Percentiles rank a stretch among this genome's conserved stretches.
These are phyloP conservation scores for Antechinus flavipes DNA, from an alignment of 2,113 vertebrate genomes.

Conservation along the genomic window DNA sequence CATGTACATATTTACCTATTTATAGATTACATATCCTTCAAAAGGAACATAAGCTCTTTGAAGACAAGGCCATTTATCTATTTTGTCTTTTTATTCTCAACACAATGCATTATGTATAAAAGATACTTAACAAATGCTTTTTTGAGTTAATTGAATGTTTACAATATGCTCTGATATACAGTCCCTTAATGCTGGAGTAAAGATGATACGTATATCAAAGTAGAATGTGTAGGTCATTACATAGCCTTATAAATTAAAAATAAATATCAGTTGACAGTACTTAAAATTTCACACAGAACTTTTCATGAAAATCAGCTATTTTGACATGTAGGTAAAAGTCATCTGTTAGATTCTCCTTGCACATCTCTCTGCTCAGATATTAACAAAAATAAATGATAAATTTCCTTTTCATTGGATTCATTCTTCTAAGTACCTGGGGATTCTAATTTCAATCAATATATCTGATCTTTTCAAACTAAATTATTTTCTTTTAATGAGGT, in stretches of 20 bases:
- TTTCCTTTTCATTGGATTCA: slow-evolving; percentile 65
- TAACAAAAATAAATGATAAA: slow-evolving; percentile 64
- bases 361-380: slow-evolving; percentile 45
- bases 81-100: neutral
- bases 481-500: slow-evolving; percentile 53
- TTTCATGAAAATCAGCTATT: slow-evolving; percentile 60
- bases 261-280: slow-evolving; percentile 48
- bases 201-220: neutral
- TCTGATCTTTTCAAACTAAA: slow-evolving; percentile 70
- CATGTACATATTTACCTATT: neutral
- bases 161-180: neutral
- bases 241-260: slow-evolving; percentile 32
- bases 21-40: neutral
- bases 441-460: slow-evolving; percentile 71
- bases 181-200: neutral
- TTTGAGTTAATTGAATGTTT: neutral
- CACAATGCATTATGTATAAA: neutral
- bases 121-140: neutral
- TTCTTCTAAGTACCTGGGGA: slow-evolving; percentile 61
- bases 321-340: slow-evolving; percentile 28
- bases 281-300: slow-evolving; percentile 36
- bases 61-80: neutral
- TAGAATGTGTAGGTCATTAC: neutral
- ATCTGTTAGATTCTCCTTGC: slow-evolving; percentile 36
- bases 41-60: neutral